These are phyloP conservation scores for Ostrea edulis DNA, from an alignment of 1,140 invertebrate genomes.

Conservation along the genomic window DNA sequence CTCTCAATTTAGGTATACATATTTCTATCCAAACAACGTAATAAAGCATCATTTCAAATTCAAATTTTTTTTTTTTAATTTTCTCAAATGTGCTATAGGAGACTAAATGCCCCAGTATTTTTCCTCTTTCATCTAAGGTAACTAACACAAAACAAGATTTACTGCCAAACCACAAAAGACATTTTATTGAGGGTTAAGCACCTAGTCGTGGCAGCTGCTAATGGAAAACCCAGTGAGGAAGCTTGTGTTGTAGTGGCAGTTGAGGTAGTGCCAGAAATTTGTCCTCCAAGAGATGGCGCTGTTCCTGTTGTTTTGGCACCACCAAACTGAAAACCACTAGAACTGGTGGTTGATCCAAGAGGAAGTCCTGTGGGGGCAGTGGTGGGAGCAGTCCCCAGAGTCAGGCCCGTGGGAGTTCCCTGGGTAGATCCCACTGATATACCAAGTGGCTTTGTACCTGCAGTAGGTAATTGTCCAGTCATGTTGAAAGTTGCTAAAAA, in stretches of 20 bases:
- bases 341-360: constrained; percentile 66
- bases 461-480: constrained; percentile 9
- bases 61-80: too few species aligned
- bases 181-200: background rate
- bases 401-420: constrained; percentile 35
- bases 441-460: background rate
- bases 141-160: background rate
- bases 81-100: too few species aligned
- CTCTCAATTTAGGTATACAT: too few species aligned
- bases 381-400: constrained; percentile 12
- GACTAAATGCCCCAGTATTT: too few species aligned
- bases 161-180: background rate
- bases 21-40: too few species aligned
- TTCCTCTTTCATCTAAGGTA: background rate
- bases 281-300: constrained; percentile 29
- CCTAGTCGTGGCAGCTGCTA: background rate
- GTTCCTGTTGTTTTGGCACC: constrained; percentile 50
- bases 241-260: background rate
- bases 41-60: too few species aligned
- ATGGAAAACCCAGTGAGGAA: background rate
- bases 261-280: constrained; percentile 48
- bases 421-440: constrained; percentile 13
- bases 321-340: constrained; percentile 39
- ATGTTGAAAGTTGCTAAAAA: constrained; percentile 20
- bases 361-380: constrained; percentile 57